Percentiles rank a stretch among this genome's conserved stretches.
Evolutionary conservation across 2,797 vertebrate genomes (phyloP).

Genomic region (Anomalospiza imberbis): DNA sequence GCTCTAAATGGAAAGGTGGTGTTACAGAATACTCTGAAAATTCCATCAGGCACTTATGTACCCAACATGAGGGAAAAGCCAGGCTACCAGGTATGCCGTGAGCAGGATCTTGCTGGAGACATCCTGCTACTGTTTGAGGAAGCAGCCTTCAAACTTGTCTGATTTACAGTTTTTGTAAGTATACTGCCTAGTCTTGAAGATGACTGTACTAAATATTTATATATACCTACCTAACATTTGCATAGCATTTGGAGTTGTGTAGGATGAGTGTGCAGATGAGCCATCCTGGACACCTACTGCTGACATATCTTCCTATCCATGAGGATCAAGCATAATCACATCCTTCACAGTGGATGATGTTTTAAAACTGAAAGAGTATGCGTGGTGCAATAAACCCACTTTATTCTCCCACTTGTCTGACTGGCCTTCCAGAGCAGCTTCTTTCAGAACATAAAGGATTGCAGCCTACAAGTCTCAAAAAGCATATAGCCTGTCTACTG

Average conservation of each 20-base stretch:
- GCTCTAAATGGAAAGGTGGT: neutral
- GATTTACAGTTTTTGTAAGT: neutral
- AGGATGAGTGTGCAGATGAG: neutral
- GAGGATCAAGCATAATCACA: neutral
- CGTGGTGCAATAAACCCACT: neutral
- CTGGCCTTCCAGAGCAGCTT: neutral
- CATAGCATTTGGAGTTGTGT: neutral
- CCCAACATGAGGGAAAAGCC: neutral
- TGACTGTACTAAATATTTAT: neutral
- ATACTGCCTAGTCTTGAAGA: neutral
- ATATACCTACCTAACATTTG: neutral
- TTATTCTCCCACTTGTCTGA: neutral
- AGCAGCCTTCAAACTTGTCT: neutral
- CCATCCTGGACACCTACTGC: neutral
- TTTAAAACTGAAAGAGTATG: neutral
- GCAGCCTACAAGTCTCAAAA: neutral
- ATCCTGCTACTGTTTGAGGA: neutral
- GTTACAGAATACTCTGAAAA: neutral
- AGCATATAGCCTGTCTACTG: neutral
- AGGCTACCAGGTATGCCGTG: accelerated
- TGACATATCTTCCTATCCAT: neutral
- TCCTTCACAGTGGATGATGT: neutral
- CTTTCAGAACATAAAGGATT: accelerated
- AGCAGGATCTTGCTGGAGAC: neutral
- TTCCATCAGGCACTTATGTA: neutral